A percentile compares a stretch with the other conserved stretches of the same genome.
phyloP scores from a whole-genome alignment of 2,888 invertebrate species.

The Sinhomidia bicolor region DNA sequence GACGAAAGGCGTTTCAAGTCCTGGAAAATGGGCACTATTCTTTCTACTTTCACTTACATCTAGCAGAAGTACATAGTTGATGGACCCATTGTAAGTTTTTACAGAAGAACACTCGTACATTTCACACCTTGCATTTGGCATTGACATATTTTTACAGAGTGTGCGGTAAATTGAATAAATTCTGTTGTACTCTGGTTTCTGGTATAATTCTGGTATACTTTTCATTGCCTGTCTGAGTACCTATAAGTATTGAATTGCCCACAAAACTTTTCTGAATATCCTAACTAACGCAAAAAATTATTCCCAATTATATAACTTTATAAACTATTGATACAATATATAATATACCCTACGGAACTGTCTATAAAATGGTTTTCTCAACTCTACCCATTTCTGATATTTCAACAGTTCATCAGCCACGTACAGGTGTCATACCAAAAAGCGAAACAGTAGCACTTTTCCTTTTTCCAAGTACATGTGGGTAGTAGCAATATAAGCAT shows the following conservation, averaged over 20 bases:
- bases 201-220: too few species aligned
- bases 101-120: not conserved
- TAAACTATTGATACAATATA: too few species aligned
- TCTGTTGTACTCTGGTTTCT: not conserved
- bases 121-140: not conserved
- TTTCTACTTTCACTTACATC: not conserved
- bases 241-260: not conserved
- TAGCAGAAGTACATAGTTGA: too few species aligned
- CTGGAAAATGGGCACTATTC: not conserved
- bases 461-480: not conserved
- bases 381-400: too few species aligned
- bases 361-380: not conserved
- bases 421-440: constrained; percentile 29
- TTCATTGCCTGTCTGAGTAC: too few species aligned
- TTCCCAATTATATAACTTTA: not conserved
- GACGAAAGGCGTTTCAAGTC: too few species aligned
- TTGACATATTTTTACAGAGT: not conserved
- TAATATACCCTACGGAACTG: too few species aligned
- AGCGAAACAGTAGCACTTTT: not conserved
- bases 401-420: too few species aligned
- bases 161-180: not conserved
- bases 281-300: not conserved
- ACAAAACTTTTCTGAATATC: not conserved
- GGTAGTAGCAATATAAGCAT: not conserved
- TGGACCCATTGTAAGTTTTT: too few species aligned